Evolutionary conservation across 2,888 invertebrate genomes (phyloP).

Genomic region (Coleophora deauratella): DNA sequence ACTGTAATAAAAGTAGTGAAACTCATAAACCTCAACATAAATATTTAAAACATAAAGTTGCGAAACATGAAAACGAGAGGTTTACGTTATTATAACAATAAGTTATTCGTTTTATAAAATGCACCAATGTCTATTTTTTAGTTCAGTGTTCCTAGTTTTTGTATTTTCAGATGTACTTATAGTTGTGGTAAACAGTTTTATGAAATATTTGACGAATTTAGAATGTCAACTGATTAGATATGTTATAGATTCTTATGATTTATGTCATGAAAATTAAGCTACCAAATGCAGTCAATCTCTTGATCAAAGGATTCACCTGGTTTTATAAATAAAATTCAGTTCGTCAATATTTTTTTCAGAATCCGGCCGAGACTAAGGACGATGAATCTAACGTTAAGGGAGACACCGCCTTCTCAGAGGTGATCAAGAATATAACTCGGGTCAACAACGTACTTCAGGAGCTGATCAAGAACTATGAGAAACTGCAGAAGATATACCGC

Average conservation of each 20-base stretch:
- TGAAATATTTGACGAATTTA: slow-evolving; percentile 8
- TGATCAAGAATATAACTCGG: slow-evolving; percentile 45
- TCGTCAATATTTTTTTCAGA: neutral
- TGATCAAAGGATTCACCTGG: no score
- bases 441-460: slow-evolving; percentile 42
- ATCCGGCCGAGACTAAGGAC: no score
- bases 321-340: no score
- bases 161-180: slow-evolving; percentile 4
- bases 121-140: slow-evolving; percentile 17
- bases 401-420: slow-evolving; percentile 24
- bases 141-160: slow-evolving; percentile 20
- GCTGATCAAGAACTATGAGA: slow-evolving; percentile 41
- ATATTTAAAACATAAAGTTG: no score
- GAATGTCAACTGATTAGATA: neutral
- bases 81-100: no score
- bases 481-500: slow-evolving; percentile 33
- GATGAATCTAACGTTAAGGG: no score
- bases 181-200: slow-evolving; percentile 15
- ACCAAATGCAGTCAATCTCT: no score
- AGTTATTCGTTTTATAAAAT: neutral
- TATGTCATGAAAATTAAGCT: no score
- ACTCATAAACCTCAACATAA: no score
- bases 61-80: no score
- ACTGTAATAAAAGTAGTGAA: no score
- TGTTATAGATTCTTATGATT: no score